These are phyloP conservation scores for Agapornis roseicollis DNA, from an alignment of 2,113 vertebrate genomes.

Conservation along the genomic window DNA sequence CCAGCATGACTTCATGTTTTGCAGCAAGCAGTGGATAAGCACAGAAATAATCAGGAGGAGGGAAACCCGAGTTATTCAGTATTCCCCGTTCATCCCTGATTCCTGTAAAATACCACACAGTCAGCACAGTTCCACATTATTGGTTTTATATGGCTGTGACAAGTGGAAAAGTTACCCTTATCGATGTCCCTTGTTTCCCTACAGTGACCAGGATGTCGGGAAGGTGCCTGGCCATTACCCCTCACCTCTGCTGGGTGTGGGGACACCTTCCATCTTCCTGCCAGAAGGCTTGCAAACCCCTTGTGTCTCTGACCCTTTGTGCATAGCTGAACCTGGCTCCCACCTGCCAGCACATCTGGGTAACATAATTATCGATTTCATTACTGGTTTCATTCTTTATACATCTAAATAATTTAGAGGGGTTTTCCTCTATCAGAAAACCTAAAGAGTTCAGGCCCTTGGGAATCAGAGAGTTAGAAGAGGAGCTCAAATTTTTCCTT, in stretches of 20 bases:
- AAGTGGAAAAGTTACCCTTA: not conserved
- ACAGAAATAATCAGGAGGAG: not conserved
- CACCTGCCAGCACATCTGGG: not conserved
- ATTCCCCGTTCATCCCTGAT: not conserved
- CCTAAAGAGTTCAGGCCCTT: not conserved
- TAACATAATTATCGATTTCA: not conserved
- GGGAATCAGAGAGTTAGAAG: not conserved
- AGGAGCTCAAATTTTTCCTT: not conserved
- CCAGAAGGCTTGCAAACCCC: accelerated
- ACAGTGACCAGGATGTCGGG: not conserved
- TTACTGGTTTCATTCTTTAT: not conserved
- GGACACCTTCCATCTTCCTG: not conserved
- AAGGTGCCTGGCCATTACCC: not conserved
- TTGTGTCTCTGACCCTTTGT: accelerated
- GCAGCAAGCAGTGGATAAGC: not conserved
- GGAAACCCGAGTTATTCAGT: not conserved
- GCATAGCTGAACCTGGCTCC: not conserved
- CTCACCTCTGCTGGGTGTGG: not conserved
- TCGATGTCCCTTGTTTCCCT: not conserved
- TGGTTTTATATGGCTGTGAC: not conserved
- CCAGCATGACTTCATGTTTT: not conserved
- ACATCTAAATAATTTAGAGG: accelerated
- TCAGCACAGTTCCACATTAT: not conserved
- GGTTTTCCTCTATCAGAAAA: not conserved
- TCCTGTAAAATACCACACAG: not conserved